Evolutionary conservation across 2,888 invertebrate species (phyloP), one percentile per base, ranked within the genome.

Genomic region (Drosophila paramelanica): DNA sequence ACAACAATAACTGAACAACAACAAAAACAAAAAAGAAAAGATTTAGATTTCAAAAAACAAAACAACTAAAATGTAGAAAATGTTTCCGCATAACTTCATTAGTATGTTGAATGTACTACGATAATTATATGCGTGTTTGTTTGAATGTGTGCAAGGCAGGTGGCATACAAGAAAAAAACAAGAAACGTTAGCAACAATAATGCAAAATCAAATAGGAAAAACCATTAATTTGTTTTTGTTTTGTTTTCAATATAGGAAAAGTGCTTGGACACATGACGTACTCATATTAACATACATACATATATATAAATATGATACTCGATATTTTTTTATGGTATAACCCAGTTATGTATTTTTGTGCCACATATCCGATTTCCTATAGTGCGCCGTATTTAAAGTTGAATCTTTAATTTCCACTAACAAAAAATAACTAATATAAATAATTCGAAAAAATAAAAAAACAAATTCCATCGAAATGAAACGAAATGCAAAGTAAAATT

Each of bases 41-140:
- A 13, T 13, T 13, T 20, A 23, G 25, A 43, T 20, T 42, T 13
- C 42, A 25, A 10, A 41, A 41, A 36, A 56, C 13, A 36, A 36
- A 49, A 14, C 14, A 27, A 45, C 10, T 42, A 8, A 49, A 66
- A 64, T 56, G 42, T 69, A 67, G 45, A 67, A 71, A 73, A 67
- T 77, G 68, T 72, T 83, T 84, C 78, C 67, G 67, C 71, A 77
- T 74, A 71, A 67, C 60, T 70, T 70, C 77, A 82, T 86, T 79
- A 82, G 65, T 67, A 66, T 75, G 64, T 77, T 73, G 52, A 27
- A 60, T 68, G 58, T 50, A 39, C 47, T 14, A 60, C 39, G 47
- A 64, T 55, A 58, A 57, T 66, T 39, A 64, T 70, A 31, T 31
- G 2, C 8, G 8, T 8, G 8, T 31, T 13, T 36, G 36, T 36